phyloP scores from a whole-genome alignment of 2,113 vertebrate species.

The Hydrolagus affinis region DNA sequence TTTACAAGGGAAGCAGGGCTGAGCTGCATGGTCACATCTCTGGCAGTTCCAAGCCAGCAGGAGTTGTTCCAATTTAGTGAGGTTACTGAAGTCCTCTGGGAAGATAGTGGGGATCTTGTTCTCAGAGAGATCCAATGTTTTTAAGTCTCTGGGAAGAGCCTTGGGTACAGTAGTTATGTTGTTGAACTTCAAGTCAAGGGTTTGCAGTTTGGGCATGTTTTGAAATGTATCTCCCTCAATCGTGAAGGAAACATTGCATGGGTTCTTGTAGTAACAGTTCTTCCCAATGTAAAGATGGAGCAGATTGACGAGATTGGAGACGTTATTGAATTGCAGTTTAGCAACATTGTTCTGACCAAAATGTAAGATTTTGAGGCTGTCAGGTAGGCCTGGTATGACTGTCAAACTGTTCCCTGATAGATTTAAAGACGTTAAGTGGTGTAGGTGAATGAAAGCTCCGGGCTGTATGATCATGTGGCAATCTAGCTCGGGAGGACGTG shows the following conservation, averaged over 20 bases:
- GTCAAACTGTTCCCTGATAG: slow-evolving; percentile 59
- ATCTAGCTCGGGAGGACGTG: slow-evolving; percentile 33
- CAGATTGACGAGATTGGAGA: slow-evolving; percentile 47
- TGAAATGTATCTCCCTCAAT: slow-evolving; percentile 47
- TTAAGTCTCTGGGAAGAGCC: slow-evolving; percentile 54
- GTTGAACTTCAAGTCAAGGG: slow-evolving; percentile 60
- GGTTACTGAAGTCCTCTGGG: slow-evolving; percentile 46
- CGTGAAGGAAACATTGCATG: slow-evolving; percentile 51
- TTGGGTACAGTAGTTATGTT: slow-evolving; percentile 61
- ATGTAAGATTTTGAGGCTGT: slow-evolving; percentile 45
- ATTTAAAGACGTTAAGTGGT: slow-evolving; percentile 44
- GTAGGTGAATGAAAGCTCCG: slow-evolving; percentile 46
- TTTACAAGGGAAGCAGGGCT: slow-evolving; percentile 61
- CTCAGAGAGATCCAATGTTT: slow-evolving; percentile 53
- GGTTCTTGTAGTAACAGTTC: slow-evolving; percentile 61
- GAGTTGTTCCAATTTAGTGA: slow-evolving; percentile 46
- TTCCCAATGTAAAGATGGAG: slow-evolving; percentile 43
- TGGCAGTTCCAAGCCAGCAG: slow-evolving; percentile 67
- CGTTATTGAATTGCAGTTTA: slow-evolving; percentile 35
- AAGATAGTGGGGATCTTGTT: slow-evolving; percentile 53
- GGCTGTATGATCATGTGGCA: slow-evolving; percentile 49
- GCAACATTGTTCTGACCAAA: slow-evolving; percentile 54
- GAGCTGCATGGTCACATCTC: slow-evolving; percentile 61
- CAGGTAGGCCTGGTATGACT: slow-evolving; percentile 51
- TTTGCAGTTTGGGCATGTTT: slow-evolving; percentile 45